Evolutionary conservation across 2,113 vertebrate genomes (phyloP).

Genomic region (Mesembrinibis cayennensis): DNA sequence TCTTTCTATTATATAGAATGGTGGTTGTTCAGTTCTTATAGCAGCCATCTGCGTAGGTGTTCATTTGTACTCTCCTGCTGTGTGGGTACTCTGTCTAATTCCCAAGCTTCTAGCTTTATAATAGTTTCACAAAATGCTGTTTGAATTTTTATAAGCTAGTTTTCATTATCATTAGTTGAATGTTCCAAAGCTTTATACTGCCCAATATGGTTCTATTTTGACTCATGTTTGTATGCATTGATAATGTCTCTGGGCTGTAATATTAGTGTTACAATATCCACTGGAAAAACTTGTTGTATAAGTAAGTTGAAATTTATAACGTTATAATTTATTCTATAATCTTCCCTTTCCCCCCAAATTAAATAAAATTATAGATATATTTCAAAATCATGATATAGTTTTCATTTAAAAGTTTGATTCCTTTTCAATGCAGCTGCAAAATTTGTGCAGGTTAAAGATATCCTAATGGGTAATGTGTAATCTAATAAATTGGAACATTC

Average conservation of each 20-base stretch:
- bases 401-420: conserved; percentile 40
- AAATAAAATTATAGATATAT: conserved; percentile 41
- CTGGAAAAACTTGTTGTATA: conserved; percentile 26
- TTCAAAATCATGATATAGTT: conserved; percentile 42
- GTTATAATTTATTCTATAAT: conserved; percentile 34
- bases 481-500: conserved; percentile 35
- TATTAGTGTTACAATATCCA: conserved; percentile 60
- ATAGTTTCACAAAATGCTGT: conserved; percentile 64
- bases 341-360: conserved; percentile 25
- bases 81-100: conserved; percentile 70
- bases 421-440: background rate
- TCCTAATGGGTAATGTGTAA: background rate
- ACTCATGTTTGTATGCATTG: conserved; percentile 58
- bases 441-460: conserved; percentile 34
- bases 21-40: conserved; percentile 70
- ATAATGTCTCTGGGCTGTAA: conserved; percentile 57
- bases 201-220: conserved; percentile 66
- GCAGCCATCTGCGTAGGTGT: conserved; percentile 66
- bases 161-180: conserved; percentile 69
- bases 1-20: conserved; percentile 62
- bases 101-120: conserved; percentile 64
- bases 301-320: conserved; percentile 59
- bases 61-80: conserved; percentile 67
- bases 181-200: conserved; percentile 65
- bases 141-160: conserved; percentile 69